Evolutionary conservation across 2,797 vertebrate genomes (phyloP).

Genomic region (Geotrypetes seraphini): DNA sequence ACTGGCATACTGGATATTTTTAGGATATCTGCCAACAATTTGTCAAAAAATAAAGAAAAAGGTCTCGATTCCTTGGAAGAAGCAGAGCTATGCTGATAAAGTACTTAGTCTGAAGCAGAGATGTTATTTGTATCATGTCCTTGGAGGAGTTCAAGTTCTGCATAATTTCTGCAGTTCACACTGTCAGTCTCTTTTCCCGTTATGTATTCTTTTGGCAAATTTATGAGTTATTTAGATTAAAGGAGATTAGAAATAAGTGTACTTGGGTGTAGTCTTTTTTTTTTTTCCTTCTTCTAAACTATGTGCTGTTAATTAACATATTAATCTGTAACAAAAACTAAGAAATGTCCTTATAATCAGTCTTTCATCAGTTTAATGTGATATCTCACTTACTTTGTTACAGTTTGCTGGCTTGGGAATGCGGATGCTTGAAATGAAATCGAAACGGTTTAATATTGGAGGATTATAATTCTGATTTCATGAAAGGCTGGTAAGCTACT

Average conservation of each 20-base stretch:
- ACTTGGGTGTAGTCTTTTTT: constrained; percentile 40
- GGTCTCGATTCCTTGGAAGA: not conserved
- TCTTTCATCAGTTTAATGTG: constrained; percentile 26
- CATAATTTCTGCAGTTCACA: constrained; percentile 26
- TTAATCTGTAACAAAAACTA: constrained; percentile 39
- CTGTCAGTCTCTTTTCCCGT: constrained; percentile 13
- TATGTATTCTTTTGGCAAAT: constrained; percentile 31
- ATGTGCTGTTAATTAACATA: constrained; percentile 39
- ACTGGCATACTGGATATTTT: too few relatives aligned
- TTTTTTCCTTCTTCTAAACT: too few relatives aligned
- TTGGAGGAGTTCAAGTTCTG: constrained; percentile 21
- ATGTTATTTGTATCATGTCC: constrained; percentile 7
- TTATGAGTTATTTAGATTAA: constrained; percentile 37
- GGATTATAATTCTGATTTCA: constrained; percentile 29
- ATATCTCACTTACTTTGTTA: constrained; percentile 28
- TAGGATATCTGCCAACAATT: not conserved
- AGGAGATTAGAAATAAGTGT: constrained; percentile 45
- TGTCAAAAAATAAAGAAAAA: too few relatives aligned
- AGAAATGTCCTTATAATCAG: constrained; percentile 31
- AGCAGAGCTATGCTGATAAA: constrained; percentile 28
- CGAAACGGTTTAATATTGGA: constrained; percentile 7
- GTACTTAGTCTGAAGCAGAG: constrained; percentile 14
- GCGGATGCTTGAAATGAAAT: constrained; percentile 7
- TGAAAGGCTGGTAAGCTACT: constrained; percentile 3
- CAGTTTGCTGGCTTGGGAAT: constrained; percentile 21